A percentile compares a stretch with the other conserved stretches of the same genome.
Conservation (phyloP, 35 echinoderm and acorn worm genomes). For the Amphiura filiformis region DNA sequence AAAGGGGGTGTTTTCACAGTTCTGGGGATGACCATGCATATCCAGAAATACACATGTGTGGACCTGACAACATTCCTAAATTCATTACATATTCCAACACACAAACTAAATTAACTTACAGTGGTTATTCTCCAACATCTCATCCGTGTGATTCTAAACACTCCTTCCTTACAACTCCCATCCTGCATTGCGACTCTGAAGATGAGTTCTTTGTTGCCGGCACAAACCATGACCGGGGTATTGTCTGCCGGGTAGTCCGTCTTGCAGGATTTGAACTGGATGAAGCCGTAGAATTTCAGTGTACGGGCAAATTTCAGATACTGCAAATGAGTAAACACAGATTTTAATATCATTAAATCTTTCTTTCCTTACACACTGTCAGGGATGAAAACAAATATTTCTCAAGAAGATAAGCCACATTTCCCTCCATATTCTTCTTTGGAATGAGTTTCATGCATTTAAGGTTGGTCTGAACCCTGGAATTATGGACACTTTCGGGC, state of each 20-base stretch:
- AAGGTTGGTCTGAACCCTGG: too few relatives aligned
- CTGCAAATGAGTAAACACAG: constrained; percentile 32
- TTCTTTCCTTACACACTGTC: too few relatives aligned
- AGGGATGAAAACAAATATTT: too few relatives aligned
- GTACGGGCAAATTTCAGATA: constrained; percentile 79
- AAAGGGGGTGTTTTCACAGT: neutral
- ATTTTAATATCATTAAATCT: neutral
- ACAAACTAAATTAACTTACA: neutral
- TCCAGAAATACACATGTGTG: neutral
- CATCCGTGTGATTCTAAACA: constrained; percentile 90
- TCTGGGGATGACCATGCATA: neutral
- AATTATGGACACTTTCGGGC: too few relatives aligned
- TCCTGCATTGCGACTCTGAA: constrained; percentile 61
- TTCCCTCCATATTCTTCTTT: too few relatives aligned
- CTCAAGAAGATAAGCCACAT: too few relatives aligned
- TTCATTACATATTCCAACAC: neutral
- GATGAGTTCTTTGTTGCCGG: constrained; percentile 78
- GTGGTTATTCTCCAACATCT: constrained; percentile 91
- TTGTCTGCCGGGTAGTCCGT: constrained; percentile 80
- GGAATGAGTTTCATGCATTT: too few relatives aligned
- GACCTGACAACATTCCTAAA: neutral
- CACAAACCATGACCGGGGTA: constrained; percentile 52
- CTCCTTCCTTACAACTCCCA: constrained; percentile 69
- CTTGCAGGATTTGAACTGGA: constrained; percentile 75
- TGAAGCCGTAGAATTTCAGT: constrained; percentile 84